Percentiles rank a stretch among this genome's conserved stretches.
Evolutionary conservation across 2,113 vertebrate genomes (phyloP).

Genomic region (Butorides virescens): DNA sequence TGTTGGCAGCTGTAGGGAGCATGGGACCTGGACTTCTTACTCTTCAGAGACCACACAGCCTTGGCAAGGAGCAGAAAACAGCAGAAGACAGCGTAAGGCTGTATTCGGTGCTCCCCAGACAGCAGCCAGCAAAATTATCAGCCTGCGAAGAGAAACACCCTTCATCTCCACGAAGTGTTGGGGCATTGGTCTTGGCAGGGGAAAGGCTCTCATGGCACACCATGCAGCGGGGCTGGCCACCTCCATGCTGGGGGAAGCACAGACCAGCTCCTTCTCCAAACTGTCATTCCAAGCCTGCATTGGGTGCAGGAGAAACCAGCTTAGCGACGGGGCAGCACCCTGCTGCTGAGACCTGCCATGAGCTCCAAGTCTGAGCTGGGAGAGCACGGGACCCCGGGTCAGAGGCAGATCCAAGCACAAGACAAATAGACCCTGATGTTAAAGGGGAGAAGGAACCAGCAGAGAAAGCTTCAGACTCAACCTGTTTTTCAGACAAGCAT

Average conservation of each 20-base stretch:
- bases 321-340: background rate
- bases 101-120: background rate
- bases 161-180: background rate
- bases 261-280: background rate
- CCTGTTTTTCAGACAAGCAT: background rate
- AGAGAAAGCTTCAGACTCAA: background rate
- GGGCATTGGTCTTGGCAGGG: background rate
- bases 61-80: background rate
- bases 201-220: background rate
- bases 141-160: background rate
- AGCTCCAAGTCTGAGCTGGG: background rate
- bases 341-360: background rate
- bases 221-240: background rate
- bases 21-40: background rate
- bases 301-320: background rate
- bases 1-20: background rate
- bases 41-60: background rate
- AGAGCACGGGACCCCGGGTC: background rate
- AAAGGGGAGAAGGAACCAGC: background rate
- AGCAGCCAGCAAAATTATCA: background rate
- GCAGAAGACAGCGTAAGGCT: background rate
- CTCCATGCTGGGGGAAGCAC: background rate
- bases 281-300: rapidly evolving
- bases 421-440: background rate
- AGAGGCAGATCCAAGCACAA: background rate